These are phyloP conservation scores for Protonemura montana DNA, from an alignment of 2,888 invertebrate genomes.

Conservation along the genomic window DNA sequence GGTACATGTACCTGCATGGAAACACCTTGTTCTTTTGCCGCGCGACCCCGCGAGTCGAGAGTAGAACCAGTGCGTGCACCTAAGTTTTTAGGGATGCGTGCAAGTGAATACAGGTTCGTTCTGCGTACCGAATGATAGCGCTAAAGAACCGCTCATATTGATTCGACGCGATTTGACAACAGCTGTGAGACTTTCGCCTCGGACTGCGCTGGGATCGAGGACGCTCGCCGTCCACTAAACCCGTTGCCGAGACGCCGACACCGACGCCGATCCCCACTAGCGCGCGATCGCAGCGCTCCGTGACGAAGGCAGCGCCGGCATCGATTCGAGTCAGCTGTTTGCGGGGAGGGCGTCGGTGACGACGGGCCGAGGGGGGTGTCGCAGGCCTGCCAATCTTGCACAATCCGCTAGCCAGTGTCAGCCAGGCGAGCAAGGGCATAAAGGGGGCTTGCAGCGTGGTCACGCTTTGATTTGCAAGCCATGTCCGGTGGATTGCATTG, in stretches of 20 bases:
- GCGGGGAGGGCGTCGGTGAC: neutral
- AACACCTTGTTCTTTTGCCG: no score
- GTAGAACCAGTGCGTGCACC: no score
- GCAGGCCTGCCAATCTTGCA: neutral
- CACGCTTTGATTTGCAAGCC: neutral
- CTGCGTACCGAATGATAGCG: neutral
- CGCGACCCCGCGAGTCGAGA: no score
- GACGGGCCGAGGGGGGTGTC: neutral
- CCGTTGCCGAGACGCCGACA: neutral
- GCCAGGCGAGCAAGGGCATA: neutral
- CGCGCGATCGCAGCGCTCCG: neutral
- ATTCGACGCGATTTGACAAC: no score
- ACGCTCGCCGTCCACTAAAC: no score
- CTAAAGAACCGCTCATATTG: no score
- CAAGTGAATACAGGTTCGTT: neutral
- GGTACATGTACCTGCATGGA: no score
- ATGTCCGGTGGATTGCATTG: no score
- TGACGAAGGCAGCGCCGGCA: neutral
- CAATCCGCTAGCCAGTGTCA: neutral
- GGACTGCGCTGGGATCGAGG: no score
- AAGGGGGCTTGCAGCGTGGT: neutral
- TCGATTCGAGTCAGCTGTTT: conserved; percentile 2
- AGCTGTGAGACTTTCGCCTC: no score
- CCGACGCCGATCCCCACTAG: neutral
- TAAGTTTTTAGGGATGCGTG: no score